Evolutionary conservation across 2,113 vertebrate species (phyloP), one percentile per base, ranked within the genome.

Genomic region (Tragelaphus imberbis): DNA sequence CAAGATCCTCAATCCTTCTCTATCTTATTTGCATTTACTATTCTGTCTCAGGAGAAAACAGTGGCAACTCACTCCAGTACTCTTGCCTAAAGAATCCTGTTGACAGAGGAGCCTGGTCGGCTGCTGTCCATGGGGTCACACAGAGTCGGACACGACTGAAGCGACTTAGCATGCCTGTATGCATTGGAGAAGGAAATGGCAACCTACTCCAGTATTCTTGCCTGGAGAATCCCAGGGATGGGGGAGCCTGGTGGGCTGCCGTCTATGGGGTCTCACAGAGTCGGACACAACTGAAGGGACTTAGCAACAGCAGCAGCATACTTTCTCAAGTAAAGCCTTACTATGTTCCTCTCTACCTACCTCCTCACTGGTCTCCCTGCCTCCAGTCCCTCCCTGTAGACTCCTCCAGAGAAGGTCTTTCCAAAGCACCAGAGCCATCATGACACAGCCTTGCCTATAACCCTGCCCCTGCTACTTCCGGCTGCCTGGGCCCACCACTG

Each of bases 401-500:
- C 9, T 30, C 63, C 30, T 23, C 23, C 19, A 59, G 28, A 88
- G 55, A 1, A 13, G 44, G 19, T 36, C 49, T 77, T 49, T 28
- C 17, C 84, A 53, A 82, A 79, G 23, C 55, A 3, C 36, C 4
- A 33, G 61, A 9, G 14, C 44, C 65, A 47, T 15, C n/a, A 8
- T 0, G 3, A 36, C 44, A 4, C 4, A 9, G 2, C 8, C 59
- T 13, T 30, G 30, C 49, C 95, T 28, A 4, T 36, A 1, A 4
- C 40, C 75, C 25, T 6, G 13, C 5, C 51, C 17, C 9, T 21
- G n/a, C 14, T 17, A 14, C 33, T 58, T 3, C n/a, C 5, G 0
- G 14, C 7, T 80, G 30, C 7, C 63, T 47, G 47, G 21, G 28
- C 2, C 11, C 21, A 0, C 47, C 2, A 0, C 51, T 71, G 61